These are phyloP conservation scores for Brachynemurus nebulosus DNA, from an alignment of 2,888 invertebrate genomes.

Conservation along the genomic window DNA sequence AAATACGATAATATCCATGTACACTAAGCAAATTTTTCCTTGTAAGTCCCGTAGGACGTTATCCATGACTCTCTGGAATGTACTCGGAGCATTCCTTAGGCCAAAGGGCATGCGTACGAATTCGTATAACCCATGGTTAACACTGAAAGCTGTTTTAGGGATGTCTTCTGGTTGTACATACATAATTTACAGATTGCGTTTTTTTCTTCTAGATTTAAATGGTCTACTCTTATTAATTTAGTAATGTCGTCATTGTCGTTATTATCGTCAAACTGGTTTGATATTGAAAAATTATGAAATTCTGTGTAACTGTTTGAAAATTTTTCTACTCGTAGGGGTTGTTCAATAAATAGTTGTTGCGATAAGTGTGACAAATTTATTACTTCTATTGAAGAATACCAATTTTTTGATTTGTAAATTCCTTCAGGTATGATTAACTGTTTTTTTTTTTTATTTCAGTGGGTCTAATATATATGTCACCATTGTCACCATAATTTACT, in stretches of 20 bases:
- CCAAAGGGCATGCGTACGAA: conserved; percentile 19
- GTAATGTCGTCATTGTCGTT: too few relatives aligned
- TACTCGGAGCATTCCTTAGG: conserved; percentile 16
- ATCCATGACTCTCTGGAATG: conserved; percentile 19
- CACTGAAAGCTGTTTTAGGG: conserved; percentile 19
- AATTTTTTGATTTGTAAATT: not conserved
- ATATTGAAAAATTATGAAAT: not conserved
- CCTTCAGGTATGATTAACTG: not conserved
- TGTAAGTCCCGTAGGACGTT: conserved; percentile 11
- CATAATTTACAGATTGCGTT: too few relatives aligned
- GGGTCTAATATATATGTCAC: not conserved
- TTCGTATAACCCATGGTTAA: conserved; percentile 17
- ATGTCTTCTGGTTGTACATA: conserved; percentile 15
- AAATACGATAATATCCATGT: conserved; percentile 19
- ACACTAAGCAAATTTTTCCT: conserved; percentile 12
- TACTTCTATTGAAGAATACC: too few relatives aligned
- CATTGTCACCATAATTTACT: not conserved
- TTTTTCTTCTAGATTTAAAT: conserved; percentile 2
- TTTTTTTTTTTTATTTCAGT: not conserved
- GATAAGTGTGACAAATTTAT: too few relatives aligned
- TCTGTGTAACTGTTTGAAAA: not conserved
- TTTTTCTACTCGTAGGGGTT: not conserved
- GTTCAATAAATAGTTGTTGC: too few relatives aligned
- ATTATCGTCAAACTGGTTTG: not conserved
- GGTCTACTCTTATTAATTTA: not conserved